These are phyloP conservation scores for Puffinus mauretanicus DNA, from an alignment of 2,113 vertebrate species.

Conservation along the genomic window DNA sequence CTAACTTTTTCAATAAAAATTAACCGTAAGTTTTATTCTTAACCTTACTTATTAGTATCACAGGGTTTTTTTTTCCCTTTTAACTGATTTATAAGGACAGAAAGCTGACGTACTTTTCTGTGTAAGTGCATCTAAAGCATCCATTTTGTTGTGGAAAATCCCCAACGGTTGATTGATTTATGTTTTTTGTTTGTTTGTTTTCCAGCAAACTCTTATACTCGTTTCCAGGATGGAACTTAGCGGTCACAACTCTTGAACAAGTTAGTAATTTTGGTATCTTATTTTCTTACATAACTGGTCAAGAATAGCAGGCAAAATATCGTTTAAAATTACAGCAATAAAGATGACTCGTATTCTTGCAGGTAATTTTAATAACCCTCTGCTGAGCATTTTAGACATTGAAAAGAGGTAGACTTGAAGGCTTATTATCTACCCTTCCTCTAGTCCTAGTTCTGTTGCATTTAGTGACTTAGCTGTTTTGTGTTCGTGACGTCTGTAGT, in stretches of 20 bases:
- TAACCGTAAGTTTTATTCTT: neutral
- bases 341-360: neutral
- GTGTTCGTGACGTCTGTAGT: neutral
- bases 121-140: neutral
- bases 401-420: neutral
- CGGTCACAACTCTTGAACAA: constrained; percentile 85
- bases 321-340: neutral
- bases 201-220: constrained; percentile 90
- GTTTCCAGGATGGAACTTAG: constrained; percentile 86
- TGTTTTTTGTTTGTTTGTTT: neutral
- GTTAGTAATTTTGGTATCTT: constrained; percentile 65
- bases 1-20: neutral
- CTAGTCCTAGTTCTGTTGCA: neutral
- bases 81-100: neutral
- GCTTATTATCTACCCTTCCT: neutral
- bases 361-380: neutral
- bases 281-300: neutral
- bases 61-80: neutral
- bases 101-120: neutral
- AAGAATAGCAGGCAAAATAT: neutral
- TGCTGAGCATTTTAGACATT: neutral
- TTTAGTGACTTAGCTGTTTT: neutral
- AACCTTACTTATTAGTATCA: neutral
- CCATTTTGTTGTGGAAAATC: neutral
- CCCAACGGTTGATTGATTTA: neutral